Conservation (phyloP, 2,113 vertebrate genomes). For the Garra rufa region DNA sequence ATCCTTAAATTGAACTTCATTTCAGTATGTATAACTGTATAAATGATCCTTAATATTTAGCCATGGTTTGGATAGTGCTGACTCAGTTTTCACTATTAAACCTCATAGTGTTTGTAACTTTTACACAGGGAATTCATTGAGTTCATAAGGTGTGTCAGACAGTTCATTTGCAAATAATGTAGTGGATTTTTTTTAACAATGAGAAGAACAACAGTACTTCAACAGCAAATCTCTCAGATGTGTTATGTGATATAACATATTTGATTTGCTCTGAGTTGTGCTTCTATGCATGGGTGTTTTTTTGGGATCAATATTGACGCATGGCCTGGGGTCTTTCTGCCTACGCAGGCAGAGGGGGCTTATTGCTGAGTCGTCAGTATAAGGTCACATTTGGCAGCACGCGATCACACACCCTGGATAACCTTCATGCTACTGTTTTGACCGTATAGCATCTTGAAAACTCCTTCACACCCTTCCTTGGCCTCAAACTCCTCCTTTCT, state of each 20-base stretch:
- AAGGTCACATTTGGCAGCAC: constrained; percentile 41
- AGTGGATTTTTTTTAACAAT: background rate
- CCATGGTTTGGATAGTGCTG: background rate
- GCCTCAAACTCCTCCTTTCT: background rate
- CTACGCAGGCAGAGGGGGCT: constrained; percentile 22
- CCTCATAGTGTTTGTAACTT: constrained; percentile 8
- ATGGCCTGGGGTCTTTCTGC: constrained; percentile 40
- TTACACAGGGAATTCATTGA: background rate
- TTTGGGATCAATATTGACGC: constrained; percentile 35
- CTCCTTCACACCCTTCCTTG: background rate
- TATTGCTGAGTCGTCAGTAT: constrained; percentile 32
- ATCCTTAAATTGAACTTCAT: background rate
- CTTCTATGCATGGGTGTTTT: constrained; percentile 1
- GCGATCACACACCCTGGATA: background rate
- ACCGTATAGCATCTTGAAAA: constrained; percentile 1
- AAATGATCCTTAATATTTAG: background rate
- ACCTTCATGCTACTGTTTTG: constrained; percentile 8
- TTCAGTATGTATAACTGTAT: background rate
- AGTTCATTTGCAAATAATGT: background rate
- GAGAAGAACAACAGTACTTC: background rate
- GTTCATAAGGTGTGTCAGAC: background rate
- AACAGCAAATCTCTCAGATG: too few relatives aligned
- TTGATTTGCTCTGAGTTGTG: background rate
- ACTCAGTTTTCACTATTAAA: background rate
- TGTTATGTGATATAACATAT: constrained; percentile 29